Evolutionary conservation across 2,888 invertebrate species (phyloP).

Genomic region (Linhomoeus sp.): DNA sequence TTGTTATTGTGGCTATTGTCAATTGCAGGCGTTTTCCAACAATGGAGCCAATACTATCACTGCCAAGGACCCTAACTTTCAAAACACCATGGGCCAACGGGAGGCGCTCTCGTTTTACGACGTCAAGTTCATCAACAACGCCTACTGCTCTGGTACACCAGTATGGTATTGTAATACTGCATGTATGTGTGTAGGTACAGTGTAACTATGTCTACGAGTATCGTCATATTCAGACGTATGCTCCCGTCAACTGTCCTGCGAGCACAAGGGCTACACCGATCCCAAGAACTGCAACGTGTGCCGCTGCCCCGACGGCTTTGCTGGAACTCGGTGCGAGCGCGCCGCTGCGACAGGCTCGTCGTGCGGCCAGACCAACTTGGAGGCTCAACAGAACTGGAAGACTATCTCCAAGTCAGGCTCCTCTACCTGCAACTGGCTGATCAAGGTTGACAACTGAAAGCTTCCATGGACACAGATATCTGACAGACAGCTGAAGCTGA

Average conservation of each 20-base stretch:
- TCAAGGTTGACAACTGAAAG: no score
- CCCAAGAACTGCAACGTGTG: neutral
- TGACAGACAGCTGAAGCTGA: no score
- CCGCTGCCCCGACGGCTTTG: neutral
- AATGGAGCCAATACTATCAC: no score
- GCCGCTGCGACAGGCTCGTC: no score
- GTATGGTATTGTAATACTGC: neutral
- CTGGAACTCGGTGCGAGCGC: neutral
- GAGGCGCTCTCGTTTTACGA: constrained; percentile 17
- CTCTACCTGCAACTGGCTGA: no score
- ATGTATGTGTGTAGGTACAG: neutral
- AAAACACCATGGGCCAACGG: constrained; percentile 21
- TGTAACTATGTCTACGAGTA: no score
- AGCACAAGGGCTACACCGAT: neutral
- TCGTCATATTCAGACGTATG: no score
- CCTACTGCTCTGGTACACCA: constrained; percentile 17
- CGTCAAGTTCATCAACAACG: constrained; percentile 20
- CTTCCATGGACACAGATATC: no score
- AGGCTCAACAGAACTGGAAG: no score
- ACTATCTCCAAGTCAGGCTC: no score
- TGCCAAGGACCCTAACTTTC: constrained; percentile 19
- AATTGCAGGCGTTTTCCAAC: neutral
- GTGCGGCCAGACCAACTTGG: no score
- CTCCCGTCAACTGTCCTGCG: neutral
- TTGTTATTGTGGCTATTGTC: neutral